Base-by-base conservation (phyloP, 2,888 invertebrate species). In the Aporophyla nigra region DNA sequence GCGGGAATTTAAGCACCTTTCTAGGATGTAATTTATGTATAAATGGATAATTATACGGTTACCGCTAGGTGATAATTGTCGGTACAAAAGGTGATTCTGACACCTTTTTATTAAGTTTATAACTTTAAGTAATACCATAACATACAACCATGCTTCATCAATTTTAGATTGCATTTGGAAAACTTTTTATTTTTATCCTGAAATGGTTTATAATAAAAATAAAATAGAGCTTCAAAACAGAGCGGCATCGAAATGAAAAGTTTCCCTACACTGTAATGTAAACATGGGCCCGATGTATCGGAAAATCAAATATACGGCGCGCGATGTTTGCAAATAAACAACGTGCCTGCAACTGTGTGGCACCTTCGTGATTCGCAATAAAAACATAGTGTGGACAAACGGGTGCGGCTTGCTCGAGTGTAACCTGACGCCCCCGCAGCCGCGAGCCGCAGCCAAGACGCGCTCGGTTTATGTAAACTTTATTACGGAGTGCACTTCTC, bases 391-490 rank as follows among this genome's bases (percentile, higher is more conserved):
- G 88, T 89, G 93, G 93, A 92, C 93, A 91, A 93, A 93, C 92
- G 93, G 89, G 91, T 88, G 89, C 91, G 76, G 85, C 87, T 89
- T 91, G 92, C 89, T 89, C 90, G 89, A 91, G 93, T 91, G 94
- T 92, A 94, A 94, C 92, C 90, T 90, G 93, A 94, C 91, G 90
- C 94, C 91, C 91, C 90, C 88, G 89, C 76, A 68, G 73, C 82
- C 76, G 71, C 78, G 76, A 85, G 90, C 92, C 92, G 91, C 92
- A 92, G 90, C 93, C 92, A 93, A 95, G 94, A 94, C 93, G 90
- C 89, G 91, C 90, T 91, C 89, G 93, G 94, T 95, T 94, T 95
- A 93, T 95, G 95, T 95, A 96, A 96, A 96, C 95, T 96, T 96
- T 96, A 96, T 96, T 96, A 96, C 93, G 88, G 92, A 93, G 93